A percentile compares a stretch with the other conserved stretches of the same genome.
These are phyloP conservation scores for Perognathus longimembris DNA, from an alignment of 2,113 vertebrate species.

Conservation along the genomic window DNA sequence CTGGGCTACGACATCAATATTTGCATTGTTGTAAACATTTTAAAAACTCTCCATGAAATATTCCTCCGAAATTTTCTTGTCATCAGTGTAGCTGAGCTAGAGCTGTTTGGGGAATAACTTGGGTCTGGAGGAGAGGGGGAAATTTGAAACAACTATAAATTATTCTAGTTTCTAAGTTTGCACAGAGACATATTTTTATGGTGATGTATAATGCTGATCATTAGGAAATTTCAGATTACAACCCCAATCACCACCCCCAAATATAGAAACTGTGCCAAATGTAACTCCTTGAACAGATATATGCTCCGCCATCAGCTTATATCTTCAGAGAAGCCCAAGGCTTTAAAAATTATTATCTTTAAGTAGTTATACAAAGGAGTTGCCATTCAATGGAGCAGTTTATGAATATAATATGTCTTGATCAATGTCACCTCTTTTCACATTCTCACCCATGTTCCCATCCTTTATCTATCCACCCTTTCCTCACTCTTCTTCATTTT, in stretches of 20 bases:
- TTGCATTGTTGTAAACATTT: constrained; percentile 90
- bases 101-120: constrained; percentile 47
- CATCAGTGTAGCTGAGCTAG: not conserved
- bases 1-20: constrained; percentile 84
- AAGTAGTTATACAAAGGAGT: too few relatives aligned
- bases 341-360: not conserved
- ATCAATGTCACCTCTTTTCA: too few relatives aligned
- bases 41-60: constrained; percentile 88
- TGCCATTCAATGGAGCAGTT: too few relatives aligned
- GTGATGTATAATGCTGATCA: constrained; percentile 54
- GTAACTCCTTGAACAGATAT: constrained; percentile 27
- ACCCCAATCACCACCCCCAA: not conserved
- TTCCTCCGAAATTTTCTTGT: constrained; percentile 70
- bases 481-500: too few relatives aligned
- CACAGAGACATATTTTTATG: constrained; percentile 49
- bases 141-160: constrained; percentile 61
- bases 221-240: constrained; percentile 47
- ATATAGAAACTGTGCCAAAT: not conserved
- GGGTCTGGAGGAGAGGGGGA: constrained; percentile 20
- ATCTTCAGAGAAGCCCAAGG: constrained; percentile 9
- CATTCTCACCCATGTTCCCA: too few relatives aligned
- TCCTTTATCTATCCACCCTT: too few relatives aligned
- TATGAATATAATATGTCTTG: too few relatives aligned
- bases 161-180: constrained; percentile 63
- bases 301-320: not conserved